Evolutionary conservation across 2,888 invertebrate species (phyloP).

Genomic region (Cerastis rubricosa): DNA sequence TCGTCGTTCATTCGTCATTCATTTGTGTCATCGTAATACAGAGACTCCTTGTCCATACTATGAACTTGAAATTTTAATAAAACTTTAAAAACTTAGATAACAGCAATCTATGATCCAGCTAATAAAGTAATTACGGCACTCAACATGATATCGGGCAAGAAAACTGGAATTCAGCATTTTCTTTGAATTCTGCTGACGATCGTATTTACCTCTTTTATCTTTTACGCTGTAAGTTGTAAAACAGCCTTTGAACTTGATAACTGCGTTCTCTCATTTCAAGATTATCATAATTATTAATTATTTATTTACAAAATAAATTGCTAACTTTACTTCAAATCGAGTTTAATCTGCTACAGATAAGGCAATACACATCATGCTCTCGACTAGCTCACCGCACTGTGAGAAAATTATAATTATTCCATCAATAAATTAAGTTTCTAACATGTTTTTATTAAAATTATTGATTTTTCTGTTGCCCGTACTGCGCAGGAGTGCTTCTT

Average conservation of each 20-base stretch:
- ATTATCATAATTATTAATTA: neutral
- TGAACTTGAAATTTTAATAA: neutral
- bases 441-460: slow-evolving; percentile 35
- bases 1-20: no score
- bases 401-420: neutral
- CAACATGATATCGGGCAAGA: neutral
- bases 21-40: neutral
- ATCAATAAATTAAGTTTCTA: neutral
- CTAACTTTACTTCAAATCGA: slow-evolving; percentile 46
- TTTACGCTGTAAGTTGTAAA: slow-evolving; percentile 5
- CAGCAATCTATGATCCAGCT: neutral
- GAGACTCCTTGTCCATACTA: neutral
- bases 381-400: slow-evolving; percentile 8
- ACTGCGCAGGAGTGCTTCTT: slow-evolving; percentile 41
- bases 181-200: neutral
- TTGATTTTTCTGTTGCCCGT: slow-evolving; percentile 50
- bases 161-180: neutral
- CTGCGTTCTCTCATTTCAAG: slow-evolving; percentile 12
- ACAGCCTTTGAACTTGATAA: slow-evolving; percentile 11
- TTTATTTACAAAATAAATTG: slow-evolving; percentile 28
- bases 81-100: no score
- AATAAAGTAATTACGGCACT: neutral
- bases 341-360: slow-evolving; percentile 37
- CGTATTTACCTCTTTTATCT: neutral
- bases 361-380: slow-evolving; percentile 7